phyloP scores from a whole-genome alignment of 2,797 vertebrate species.

The Tinamus major region DNA sequence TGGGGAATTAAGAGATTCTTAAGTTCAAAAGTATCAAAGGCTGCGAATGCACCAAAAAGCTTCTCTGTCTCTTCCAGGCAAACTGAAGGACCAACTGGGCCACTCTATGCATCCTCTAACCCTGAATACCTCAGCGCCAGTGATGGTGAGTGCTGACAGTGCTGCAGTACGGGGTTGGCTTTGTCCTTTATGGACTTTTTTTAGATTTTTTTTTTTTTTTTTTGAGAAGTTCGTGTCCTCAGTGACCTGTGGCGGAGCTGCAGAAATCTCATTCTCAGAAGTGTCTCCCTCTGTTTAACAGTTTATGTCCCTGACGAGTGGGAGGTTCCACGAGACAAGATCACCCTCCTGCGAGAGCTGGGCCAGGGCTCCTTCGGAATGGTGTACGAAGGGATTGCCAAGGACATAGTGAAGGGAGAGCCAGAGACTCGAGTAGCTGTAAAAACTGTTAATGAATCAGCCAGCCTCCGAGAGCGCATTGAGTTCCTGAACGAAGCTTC shows the following conservation, averaged over 20 bases:
- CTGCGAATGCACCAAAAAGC: not conserved
- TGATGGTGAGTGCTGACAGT: slow-evolving; percentile 85
- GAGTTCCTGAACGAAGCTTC: slow-evolving; percentile 99
- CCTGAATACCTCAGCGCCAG: slow-evolving; percentile 96
- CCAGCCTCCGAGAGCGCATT: slow-evolving; percentile 94
- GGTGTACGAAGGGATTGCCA: slow-evolving; percentile 96
- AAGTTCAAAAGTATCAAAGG: not conserved
- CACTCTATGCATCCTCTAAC: slow-evolving; percentile 95
- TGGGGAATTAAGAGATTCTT: not conserved
- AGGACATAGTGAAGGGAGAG: slow-evolving; percentile 94
- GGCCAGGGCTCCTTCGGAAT: slow-evolving; percentile 98
- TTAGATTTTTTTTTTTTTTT: not conserved
- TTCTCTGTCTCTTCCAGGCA: slow-evolving; percentile 81
- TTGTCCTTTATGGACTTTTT: not conserved
- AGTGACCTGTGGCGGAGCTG: not conserved
- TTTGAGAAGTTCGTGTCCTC: accelerated
- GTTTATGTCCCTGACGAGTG: slow-evolving; percentile 97
- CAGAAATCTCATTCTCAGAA: not conserved
- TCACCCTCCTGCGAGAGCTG: slow-evolving; percentile 89
- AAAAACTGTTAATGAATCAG: slow-evolving; percentile 96
- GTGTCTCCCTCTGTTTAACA: slow-evolving; percentile 57
- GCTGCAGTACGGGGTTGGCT: not conserved
- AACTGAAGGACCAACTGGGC: slow-evolving; percentile 92
- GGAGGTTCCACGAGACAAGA: slow-evolving; percentile 96
- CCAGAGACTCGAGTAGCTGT: slow-evolving; percentile 90